phyloP scores from a whole-genome alignment of 2,113 vertebrate species.

The Perca flavescens region DNA sequence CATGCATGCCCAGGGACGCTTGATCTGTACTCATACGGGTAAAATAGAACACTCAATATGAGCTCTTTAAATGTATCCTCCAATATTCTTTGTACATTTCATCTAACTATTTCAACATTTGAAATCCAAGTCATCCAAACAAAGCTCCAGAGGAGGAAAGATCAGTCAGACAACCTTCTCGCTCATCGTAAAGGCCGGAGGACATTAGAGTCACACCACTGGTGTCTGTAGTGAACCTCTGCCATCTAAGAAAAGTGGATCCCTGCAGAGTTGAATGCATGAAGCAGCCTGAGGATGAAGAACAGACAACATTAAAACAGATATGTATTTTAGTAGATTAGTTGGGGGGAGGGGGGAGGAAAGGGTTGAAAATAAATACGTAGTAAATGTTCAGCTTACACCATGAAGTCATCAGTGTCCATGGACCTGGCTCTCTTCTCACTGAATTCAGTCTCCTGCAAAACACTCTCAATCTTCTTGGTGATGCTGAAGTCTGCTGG shows the following conservation, averaged over 20 bases:
- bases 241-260: slow-evolving; percentile 92
- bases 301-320: slow-evolving; percentile 23
- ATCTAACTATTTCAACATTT: neutral
- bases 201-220: neutral
- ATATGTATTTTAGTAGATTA: neutral
- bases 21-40: no score
- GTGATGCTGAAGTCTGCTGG: slow-evolving; percentile 92
- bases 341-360: neutral
- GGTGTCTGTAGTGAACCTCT: neutral
- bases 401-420: slow-evolving; percentile 98
- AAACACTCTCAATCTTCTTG: slow-evolving; percentile 90
- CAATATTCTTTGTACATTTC: neutral
- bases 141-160: neutral
- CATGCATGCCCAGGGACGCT: neutral
- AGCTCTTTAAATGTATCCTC: slow-evolving; percentile 41
- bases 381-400: slow-evolving; percentile 81
- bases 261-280: slow-evolving; percentile 95
- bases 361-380: neutral
- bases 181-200: neutral
- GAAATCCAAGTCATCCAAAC: neutral
- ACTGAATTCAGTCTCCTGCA: slow-evolving; percentile 88
- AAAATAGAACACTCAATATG: slow-evolving; percentile 71
- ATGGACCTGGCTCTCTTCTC: slow-evolving; percentile 95
- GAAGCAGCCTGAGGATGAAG: slow-evolving; percentile 87
- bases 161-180: neutral